phyloP scores from a whole-genome alignment of 2,888 invertebrate genomes.

The Zaprionus lineosus region DNA sequence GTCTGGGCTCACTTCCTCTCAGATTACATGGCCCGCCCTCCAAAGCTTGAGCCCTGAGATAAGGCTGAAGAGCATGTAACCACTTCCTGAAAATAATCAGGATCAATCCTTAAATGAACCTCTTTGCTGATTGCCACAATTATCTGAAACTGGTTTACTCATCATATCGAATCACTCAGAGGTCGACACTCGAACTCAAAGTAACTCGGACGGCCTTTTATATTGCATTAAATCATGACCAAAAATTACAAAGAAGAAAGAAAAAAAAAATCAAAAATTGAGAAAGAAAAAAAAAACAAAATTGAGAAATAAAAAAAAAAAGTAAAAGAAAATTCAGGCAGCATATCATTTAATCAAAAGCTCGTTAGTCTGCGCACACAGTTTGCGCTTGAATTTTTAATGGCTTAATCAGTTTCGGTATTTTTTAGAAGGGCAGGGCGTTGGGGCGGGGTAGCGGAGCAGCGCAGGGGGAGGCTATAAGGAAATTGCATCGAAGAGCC shows the following conservation, averaged over 20 bases:
- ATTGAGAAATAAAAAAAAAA: slow-evolving; percentile 17
- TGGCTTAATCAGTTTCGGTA: slow-evolving; percentile 63
- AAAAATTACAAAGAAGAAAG: neutral
- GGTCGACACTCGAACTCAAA: neutral
- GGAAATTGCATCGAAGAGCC: slow-evolving; percentile 57
- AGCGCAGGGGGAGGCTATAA: slow-evolving; percentile 35
- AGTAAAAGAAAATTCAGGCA: slow-evolving; percentile 22
- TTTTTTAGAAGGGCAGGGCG: too few species aligned
- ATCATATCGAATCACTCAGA: neutral
- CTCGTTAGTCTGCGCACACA: slow-evolving; percentile 67
- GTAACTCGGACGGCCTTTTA: slow-evolving; percentile 5
- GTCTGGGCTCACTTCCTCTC: too few species aligned
- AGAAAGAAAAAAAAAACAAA: slow-evolving; percentile 2
- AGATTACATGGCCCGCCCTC: too few species aligned
- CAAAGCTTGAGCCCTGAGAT: too few species aligned
- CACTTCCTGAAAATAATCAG: slow-evolving; percentile 4
- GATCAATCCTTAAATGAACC: neutral
- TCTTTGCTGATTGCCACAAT: slow-evolving; percentile 13
- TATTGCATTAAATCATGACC: neutral
- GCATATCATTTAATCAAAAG: slow-evolving; percentile 64
- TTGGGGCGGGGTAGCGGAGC: neutral
- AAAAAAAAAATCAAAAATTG: too few species aligned
- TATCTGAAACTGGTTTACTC: slow-evolving; percentile 36
- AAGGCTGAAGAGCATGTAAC: too few species aligned
- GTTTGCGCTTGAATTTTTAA: slow-evolving; percentile 68